These are phyloP conservation scores for Aporrectodea caliginosa DNA, from an alignment of 1,140 invertebrate genomes.

Conservation along the genomic window DNA sequence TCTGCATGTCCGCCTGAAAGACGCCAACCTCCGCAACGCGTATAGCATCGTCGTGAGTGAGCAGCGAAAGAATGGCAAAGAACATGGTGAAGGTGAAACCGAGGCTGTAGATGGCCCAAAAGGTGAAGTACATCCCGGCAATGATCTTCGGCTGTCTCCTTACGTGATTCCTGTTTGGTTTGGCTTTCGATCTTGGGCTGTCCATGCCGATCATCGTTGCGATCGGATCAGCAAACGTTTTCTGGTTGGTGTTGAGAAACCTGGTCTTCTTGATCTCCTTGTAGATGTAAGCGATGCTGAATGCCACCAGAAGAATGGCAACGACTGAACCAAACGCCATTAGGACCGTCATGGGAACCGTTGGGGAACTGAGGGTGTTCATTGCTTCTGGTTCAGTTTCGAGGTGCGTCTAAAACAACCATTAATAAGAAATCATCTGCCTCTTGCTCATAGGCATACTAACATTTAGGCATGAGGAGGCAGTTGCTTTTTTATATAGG, in stretches of 20 bases:
- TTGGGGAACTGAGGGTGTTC: not conserved
- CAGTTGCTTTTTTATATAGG: too few species aligned
- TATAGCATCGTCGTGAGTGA: conserved; percentile 8
- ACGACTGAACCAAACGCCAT: not conserved
- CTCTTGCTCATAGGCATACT: too few species aligned
- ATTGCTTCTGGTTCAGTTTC: too few species aligned
- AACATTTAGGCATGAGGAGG: too few species aligned
- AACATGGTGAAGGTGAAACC: conserved; percentile 32
- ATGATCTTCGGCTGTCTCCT: not conserved
- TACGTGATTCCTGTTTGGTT: too few species aligned
- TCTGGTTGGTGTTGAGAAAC: too few species aligned
- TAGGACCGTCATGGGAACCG: not conserved
- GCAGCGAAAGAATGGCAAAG: conserved; percentile 26
- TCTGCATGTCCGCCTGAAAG: conserved; percentile 22
- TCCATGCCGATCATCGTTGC: too few species aligned
- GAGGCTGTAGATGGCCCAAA: conserved; percentile 26
- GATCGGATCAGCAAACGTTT: too few species aligned
- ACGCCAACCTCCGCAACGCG: conserved; percentile 8
- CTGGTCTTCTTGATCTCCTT: not conserved
- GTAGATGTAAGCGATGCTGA: not conserved
- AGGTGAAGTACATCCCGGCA: conserved; percentile 9
- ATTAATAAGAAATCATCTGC: too few species aligned
- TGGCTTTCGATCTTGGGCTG: too few species aligned
- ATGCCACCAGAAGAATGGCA: not conserved
- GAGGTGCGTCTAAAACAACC: too few species aligned